Base-by-base conservation (phyloP, 2,113 vertebrate species). In the Ciconia stormi region DNA sequence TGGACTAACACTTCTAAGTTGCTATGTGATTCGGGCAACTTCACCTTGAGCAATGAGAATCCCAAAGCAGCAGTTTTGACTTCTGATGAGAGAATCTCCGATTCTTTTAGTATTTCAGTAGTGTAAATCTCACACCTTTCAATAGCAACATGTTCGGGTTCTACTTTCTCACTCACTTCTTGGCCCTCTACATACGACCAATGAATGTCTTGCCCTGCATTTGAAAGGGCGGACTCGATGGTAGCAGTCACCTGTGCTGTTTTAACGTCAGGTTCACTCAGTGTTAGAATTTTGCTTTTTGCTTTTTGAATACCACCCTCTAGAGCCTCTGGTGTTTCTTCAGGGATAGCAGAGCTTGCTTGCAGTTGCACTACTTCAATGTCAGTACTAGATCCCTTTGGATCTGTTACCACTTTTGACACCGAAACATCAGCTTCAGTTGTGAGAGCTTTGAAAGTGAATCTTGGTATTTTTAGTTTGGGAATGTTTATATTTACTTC, bases 11-110 rank as follows among this genome's bases (percentile, higher is more conserved):
- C 74, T 1, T 84, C 72, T 38, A 95, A 74, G 65, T 81, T 82
- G 2, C 67, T 36, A 0, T 56, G 94, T 27, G 97, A 90, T 91
- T 98, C 98, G 20, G 97, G 97, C 55, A 98, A 52, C 74, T 97
- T 98, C 3, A 42, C 86, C 90, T 98, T 98, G 4, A 98, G 78
- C 93, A 98, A 32, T 12, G 98, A 98, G 83, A 98, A 98, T 6
- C 98, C 98, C 8, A 97, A 96, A 25, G 97, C 29, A 59, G 98
- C 96, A 10, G 50, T 98, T 92, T 97, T 94, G 42, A 97, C 53
- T 63, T 96, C 80, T n/a, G 98, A 80, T 3, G 82, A 72, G 2
- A 97, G 94, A 88, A 98, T 92, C 89, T 98, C 98, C 7, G 97
- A 97, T 42, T 97, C 97, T 93, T 96, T 97, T 62, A 98, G 42